Evolutionary conservation across 2,888 invertebrate genomes (phyloP), one percentile per base, ranked within the genome.

Genomic region (Drosophila ochracea): DNA sequence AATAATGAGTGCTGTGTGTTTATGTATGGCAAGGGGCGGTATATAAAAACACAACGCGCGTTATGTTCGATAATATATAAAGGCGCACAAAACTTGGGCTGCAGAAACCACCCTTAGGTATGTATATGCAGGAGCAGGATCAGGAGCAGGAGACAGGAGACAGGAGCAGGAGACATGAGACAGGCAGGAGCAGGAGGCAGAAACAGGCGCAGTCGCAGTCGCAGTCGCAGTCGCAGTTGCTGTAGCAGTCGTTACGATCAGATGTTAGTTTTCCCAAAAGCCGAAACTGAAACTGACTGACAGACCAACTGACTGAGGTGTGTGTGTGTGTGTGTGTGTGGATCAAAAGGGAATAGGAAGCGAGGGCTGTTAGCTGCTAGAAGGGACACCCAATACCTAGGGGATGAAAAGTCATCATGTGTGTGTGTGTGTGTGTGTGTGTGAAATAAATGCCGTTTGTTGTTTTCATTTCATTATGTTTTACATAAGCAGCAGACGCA

Each of bases 181-280:
- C 19, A 62, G 60, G 67, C n/a, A 62, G 60, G 67, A 63, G 52
- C 67, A 68, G 54, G 62, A 63, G 67, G 50, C 39, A 61, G 49
- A 28, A n/a, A 30, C 39, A 21, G 57, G 43, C 59, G 68, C 70
- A 73, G 72, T 39, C 55, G 69, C 57, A 43, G 66, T 54, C 54
- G 25, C 25, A 25, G 25, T 25, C 25, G 25, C 25, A 25, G 25
- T 25, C 35, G 62, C 31, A 31, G 9, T 53, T 53, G 64, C 25
- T 57, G 79, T 33, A n/a, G 64, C 64, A 25, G 67, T 70, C 57
- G 53, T 66, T 68, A 47, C 83, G 91, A 92, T 92, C 93, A 93
- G 91, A 92, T 93, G 92, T 92, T 92, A 92, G 92, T 92, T 92
- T 92, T 92, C 92, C 92, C 92, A 91, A 88, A 90, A 76, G 76